Base-by-base conservation (phyloP, 2,888 invertebrate genomes). In the Clepsis dumicolana region DNA sequence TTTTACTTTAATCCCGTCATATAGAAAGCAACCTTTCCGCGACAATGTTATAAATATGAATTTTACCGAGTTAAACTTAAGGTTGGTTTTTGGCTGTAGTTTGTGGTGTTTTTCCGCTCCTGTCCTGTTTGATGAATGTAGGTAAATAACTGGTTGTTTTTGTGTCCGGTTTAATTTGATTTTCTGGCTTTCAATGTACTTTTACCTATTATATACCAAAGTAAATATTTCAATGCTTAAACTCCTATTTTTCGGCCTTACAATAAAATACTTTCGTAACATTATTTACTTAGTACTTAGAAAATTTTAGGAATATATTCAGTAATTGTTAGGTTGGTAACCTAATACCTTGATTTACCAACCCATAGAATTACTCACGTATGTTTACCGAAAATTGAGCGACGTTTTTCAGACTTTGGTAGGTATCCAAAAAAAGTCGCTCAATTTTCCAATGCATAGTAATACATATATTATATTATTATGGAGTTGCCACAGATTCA, bases 61-160 rank as follows among this genome's bases (percentile, higher is more conserved):
- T 67, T 63, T 57, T 67, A 48, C 38, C 21, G 5, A 21, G 25
- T 57, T 57, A 44, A 38, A 50, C 16, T 50, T 56, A 67, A 41
- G 56, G 67, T 35, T 14, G 56, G n/a, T 38, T 62, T 56, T 44
- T 12, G 35, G 27, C 10, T 61, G n/a, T 10, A 41, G 16, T 21
- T 27, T 21, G 10, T 7, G 38, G 41, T 60, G 68, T 67, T 68
- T 68, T 64, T 59, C 68, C 52, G 41, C 8, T 57, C 48, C 57
- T 67, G 50, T 57, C 65, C 67, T 68, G 57, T 68, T 68, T 68
- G 63, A 68, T 68, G 59, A 68, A 68, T 64, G 44, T 41, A 57
- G 64, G 69, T 69, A 69, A 61, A 60, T 64, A 64, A 64, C 59
- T 64, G 60, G 48, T 64, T 64, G 67, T 67, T 62, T 65, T 67